Conservation (phyloP, 2,113 vertebrate genomes). For the Phyllostomus discolor region DNA sequence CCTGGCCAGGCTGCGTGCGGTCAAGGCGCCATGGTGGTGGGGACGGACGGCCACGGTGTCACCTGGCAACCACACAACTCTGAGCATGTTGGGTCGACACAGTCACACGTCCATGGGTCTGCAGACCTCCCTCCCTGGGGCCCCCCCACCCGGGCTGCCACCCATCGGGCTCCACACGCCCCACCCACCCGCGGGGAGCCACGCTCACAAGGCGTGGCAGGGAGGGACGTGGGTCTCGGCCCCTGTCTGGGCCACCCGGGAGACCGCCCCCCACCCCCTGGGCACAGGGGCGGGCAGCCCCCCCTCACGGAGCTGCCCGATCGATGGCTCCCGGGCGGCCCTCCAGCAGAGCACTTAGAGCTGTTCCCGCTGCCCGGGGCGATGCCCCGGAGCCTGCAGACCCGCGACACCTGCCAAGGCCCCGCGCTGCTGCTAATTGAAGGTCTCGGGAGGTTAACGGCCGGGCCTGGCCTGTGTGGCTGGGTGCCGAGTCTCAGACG, state of each 20-base stretch:
- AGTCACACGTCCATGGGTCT: accelerated
- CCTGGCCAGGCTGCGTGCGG: accelerated
- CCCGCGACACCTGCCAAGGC: neutral
- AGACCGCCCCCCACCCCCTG: too few species aligned
- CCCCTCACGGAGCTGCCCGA: accelerated
- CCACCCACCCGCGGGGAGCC: accelerated
- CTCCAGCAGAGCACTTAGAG: constrained; percentile 45
- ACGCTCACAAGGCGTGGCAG: accelerated
- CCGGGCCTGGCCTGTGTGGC: neutral
- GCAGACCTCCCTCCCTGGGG: accelerated
- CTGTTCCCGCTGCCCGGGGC: neutral
- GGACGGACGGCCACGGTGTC: too few species aligned
- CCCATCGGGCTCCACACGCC: accelerated
- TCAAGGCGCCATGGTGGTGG: accelerated
- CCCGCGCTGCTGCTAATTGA: neutral
- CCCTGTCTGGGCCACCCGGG: accelerated
- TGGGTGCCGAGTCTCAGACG: neutral
- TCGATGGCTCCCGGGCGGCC: neutral
- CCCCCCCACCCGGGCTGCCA: accelerated
- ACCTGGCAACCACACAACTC: accelerated
- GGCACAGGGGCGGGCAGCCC: neutral
- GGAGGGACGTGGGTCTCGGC: accelerated
- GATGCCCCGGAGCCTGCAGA: neutral
- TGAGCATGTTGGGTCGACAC: accelerated
- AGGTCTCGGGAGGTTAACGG: neutral